These are phyloP conservation scores for Lethocerus indicus DNA, from an alignment of 1,140 invertebrate species.

Conservation along the genomic window DNA sequence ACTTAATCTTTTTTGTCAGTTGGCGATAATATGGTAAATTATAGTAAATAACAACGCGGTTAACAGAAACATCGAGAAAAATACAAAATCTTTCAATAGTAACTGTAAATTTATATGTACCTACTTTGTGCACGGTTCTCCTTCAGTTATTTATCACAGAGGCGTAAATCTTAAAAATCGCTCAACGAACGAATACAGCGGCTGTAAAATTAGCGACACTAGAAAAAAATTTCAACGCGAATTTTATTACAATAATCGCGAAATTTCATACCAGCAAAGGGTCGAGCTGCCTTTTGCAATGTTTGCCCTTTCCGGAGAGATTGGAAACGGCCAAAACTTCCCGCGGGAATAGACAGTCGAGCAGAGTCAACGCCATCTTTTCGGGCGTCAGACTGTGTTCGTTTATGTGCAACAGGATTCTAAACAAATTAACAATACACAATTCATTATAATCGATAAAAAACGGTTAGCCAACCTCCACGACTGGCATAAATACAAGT, in stretches of 20 bases:
- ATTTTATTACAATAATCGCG: too few relatives aligned
- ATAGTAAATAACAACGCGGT: not conserved
- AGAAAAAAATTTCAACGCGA: too few relatives aligned
- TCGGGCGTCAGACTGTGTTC: slow-evolving; percentile 32
- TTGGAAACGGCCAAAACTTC: slow-evolving; percentile 34
- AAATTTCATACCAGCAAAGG: slow-evolving; percentile 28
- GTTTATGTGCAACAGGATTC: slow-evolving; percentile 34
- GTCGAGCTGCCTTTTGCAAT: slow-evolving; percentile 34
- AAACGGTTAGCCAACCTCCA: too few relatives aligned
- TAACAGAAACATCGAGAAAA: slow-evolving; percentile 1
- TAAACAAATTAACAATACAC: too few relatives aligned
- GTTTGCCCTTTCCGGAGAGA: slow-evolving; percentile 33
- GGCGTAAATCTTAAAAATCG: not conserved
- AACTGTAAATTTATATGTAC: too few relatives aligned
- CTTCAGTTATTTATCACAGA: not conserved
- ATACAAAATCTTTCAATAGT: not conserved
- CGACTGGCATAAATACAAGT: too few relatives aligned
- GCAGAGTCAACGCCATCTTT: slow-evolving; percentile 35
- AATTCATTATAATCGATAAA: too few relatives aligned
- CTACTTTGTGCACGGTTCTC: too few relatives aligned
- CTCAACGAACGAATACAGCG: too few relatives aligned
- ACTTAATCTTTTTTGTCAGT: too few relatives aligned
- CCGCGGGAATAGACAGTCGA: slow-evolving; percentile 34
- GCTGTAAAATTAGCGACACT: too few relatives aligned
- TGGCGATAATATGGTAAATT: not conserved